These are phyloP conservation scores for Torymus tubicola DNA, from an alignment of 2,888 invertebrate species.

Conservation along the genomic window DNA sequence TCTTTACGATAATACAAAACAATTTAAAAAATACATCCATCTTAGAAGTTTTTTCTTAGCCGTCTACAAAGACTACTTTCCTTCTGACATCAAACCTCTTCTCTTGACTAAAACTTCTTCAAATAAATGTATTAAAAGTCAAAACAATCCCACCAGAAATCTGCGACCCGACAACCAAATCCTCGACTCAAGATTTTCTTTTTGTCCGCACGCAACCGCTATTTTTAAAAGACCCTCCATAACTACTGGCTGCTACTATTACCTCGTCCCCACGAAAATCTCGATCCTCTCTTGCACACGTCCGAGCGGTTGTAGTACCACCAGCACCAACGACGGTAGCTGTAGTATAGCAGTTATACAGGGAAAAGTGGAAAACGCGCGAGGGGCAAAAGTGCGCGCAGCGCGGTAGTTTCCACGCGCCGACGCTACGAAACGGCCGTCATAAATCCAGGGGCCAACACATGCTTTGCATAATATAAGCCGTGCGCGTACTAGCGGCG, in stretches of 20 bases:
- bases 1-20: too few species aligned
- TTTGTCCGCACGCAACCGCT: background rate
- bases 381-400: conserved; percentile 59
- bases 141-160: background rate
- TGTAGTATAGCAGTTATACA: conserved; percentile 23
- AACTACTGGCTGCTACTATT: background rate
- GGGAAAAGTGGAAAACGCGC: conserved; percentile 52
- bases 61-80: too few species aligned
- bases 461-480: conserved; percentile 76
- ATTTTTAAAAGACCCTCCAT: background rate
- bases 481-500: conserved; percentile 62
- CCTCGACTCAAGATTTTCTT: background rate
- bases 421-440: conserved; percentile 70
- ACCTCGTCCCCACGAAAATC: conserved; percentile 1
- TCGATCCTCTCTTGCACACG: background rate
- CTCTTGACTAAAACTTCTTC: background rate
- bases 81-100: too few species aligned
- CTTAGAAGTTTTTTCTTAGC: too few species aligned
- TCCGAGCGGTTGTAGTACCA: background rate
- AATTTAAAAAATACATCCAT: too few species aligned
- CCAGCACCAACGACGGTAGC: background rate
- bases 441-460: conserved; percentile 73
- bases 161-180: background rate
- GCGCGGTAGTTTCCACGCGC: conserved; percentile 59
- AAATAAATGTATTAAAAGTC: conserved; percentile 28